Percentiles rank a stretch among this genome's conserved stretches.
Evolutionary conservation across 1,140 invertebrate species (phyloP).

Genomic region (Caenorhabditis latens): DNA sequence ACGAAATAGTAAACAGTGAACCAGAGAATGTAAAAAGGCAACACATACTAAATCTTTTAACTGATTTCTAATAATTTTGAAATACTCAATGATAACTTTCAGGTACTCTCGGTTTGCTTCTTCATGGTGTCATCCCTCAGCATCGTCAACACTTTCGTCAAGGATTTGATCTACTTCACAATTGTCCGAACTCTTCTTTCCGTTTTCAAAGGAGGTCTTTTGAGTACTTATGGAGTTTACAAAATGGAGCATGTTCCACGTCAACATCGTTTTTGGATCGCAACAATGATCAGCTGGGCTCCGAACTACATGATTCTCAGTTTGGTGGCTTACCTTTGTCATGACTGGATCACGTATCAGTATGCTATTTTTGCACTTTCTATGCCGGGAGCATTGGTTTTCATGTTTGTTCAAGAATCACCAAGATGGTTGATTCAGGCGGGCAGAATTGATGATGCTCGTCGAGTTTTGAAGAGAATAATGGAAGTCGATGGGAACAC

Average conservation of each 20-base stretch:
- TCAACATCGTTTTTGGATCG: conserved; percentile 58
- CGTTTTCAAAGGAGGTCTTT: conserved; percentile 56
- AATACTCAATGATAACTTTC: background rate
- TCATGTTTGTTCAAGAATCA: conserved; percentile 71
- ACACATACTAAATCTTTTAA: background rate
- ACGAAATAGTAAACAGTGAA: too few relatives aligned
- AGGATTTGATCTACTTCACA: conserved; percentile 41
- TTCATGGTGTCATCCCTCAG: conserved; percentile 31
- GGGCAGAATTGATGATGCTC: conserved; percentile 71
- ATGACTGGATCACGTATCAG: conserved; percentile 62
- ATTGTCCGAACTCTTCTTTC: conserved; percentile 44
- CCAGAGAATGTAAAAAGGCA: too few relatives aligned
- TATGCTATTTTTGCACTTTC: conserved; percentile 16
- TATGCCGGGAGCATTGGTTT: conserved; percentile 35
- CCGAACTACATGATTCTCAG: conserved; percentile 59
- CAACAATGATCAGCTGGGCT: conserved; percentile 58
- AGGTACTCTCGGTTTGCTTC: conserved; percentile 52
- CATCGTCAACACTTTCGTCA: conserved; percentile 35
- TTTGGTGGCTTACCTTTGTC: conserved; percentile 37
- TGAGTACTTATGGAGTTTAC: conserved; percentile 57
- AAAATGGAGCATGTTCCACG: conserved; percentile 59
- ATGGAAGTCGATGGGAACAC: conserved; percentile 65
- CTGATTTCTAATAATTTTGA: too few relatives aligned
- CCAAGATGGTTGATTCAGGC: conserved; percentile 73
- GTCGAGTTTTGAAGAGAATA: conserved; percentile 68